Evolutionary conservation across 2,888 invertebrate species (phyloP).

Genomic region (Diarsia dahlii): DNA sequence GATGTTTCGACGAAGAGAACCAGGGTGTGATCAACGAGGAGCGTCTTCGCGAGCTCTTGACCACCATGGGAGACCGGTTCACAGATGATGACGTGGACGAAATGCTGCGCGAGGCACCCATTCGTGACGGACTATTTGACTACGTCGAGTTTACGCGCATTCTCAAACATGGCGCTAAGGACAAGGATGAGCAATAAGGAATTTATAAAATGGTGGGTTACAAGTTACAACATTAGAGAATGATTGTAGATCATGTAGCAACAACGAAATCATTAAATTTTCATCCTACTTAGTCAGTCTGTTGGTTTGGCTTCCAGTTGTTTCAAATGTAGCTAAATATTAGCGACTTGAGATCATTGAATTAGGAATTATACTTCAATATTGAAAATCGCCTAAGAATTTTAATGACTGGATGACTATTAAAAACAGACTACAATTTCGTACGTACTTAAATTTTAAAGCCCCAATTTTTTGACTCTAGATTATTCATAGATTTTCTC

Average conservation of each 20-base stretch:
- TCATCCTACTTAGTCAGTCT: slow-evolving; percentile 5
- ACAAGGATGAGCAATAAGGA: slow-evolving; percentile 97
- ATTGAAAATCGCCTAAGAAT: no score
- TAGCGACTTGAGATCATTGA: not conserved
- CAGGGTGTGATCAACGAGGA: slow-evolving; percentile 98
- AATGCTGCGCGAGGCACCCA: slow-evolving; percentile 99
- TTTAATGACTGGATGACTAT: slow-evolving; percentile 16
- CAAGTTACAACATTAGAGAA: slow-evolving; percentile 52
- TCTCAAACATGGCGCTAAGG: slow-evolving; percentile 99
- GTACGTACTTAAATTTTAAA: slow-evolving; percentile 28
- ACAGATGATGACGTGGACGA: slow-evolving; percentile 99
- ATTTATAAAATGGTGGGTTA: slow-evolving; percentile 53
- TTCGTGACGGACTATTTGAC: slow-evolving; percentile 98
- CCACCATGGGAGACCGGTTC: slow-evolving; percentile 99
- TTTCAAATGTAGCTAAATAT: not conserved
- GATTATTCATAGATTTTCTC: slow-evolving; percentile 18
- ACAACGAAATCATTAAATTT: slow-evolving; percentile 16
- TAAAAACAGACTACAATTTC: slow-evolving; percentile 1
- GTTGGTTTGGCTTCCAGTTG: slow-evolving; percentile 9
- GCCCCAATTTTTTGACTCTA: slow-evolving; percentile 12
- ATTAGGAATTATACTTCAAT: not conserved
- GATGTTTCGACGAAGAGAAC: slow-evolving; percentile 99
- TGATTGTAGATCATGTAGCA: slow-evolving; percentile 27
- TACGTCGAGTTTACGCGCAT: slow-evolving; percentile 99
- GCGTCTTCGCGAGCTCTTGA: slow-evolving; percentile 97